phyloP scores from a whole-genome alignment of 2,113 vertebrate genomes.

The Saimiri boliviensis region DNA sequence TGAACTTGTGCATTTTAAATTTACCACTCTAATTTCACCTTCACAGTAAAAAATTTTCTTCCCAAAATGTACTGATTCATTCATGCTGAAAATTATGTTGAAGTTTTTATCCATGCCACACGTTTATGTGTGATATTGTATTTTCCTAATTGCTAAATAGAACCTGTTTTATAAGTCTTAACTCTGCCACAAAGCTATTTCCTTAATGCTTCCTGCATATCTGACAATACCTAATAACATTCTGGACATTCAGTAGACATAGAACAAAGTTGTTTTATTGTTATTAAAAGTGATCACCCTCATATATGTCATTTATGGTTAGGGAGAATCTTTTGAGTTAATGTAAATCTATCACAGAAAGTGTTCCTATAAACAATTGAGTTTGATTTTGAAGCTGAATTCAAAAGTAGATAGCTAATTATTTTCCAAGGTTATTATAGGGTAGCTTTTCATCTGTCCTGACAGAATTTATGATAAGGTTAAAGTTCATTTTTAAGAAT shows the following conservation, averaged over 20 bases:
- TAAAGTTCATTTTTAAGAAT: neutral
- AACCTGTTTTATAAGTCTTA: neutral
- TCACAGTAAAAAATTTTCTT: neutral
- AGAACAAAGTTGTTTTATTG: neutral
- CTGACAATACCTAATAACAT: neutral
- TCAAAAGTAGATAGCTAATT: neutral
- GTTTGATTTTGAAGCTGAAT: neutral
- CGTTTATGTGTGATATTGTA: neutral
- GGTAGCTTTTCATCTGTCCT: neutral
- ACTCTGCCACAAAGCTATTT: neutral
- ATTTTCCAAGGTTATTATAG: neutral
- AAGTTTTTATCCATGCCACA: neutral
- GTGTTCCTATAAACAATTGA: neutral
- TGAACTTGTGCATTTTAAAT: neutral
- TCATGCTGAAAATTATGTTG: conserved; percentile 52
- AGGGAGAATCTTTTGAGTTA: neutral
- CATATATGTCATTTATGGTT: neutral
- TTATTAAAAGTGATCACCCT: conserved; percentile 9
- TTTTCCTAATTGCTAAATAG: neutral
- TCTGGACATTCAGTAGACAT: neutral
- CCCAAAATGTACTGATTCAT: neutral
- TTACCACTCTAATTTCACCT: neutral
- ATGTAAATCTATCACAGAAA: neutral
- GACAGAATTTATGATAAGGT: neutral
- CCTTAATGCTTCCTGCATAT: neutral